A percentile compares a stretch with the other conserved stretches of the same genome.
Evolutionary conservation across 2,797 vertebrate genomes (phyloP).

Genomic region (Sebastes diploproa): DNA sequence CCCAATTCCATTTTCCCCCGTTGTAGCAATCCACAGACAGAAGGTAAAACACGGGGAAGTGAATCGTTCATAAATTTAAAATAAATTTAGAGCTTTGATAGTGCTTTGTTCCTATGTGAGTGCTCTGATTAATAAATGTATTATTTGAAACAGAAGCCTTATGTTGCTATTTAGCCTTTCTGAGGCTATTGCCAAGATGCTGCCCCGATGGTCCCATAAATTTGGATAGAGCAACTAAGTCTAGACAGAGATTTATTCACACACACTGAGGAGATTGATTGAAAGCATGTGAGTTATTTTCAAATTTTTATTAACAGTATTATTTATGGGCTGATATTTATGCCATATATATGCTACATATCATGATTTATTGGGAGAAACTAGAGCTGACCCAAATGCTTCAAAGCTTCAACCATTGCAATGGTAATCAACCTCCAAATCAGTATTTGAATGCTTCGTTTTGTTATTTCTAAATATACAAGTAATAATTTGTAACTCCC

Average conservation of each 20-base stretch:
- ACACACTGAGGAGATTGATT: neutral
- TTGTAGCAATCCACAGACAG: neutral
- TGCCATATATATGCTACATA: neutral
- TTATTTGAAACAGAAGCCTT: neutral
- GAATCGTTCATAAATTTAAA: neutral
- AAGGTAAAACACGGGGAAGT: neutral
- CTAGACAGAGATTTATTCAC: neutral
- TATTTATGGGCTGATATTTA: neutral
- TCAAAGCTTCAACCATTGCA: rapidly evolving
- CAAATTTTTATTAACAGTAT: neutral
- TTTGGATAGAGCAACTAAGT: neutral
- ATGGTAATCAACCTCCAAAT: no score
- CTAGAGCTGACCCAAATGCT: no score
- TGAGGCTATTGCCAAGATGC: neutral
- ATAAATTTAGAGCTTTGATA: neutral
- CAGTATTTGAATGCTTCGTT: no score
- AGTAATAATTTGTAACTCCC: no score
- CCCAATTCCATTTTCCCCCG: neutral
- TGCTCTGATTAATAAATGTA: neutral
- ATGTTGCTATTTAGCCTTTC: neutral
- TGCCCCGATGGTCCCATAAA: neutral
- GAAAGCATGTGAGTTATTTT: neutral
- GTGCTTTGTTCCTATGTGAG: neutral
- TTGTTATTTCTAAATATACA: no score
- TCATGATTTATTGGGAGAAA: no score